phyloP scores from a whole-genome alignment of 2,113 vertebrate genomes.

The Rhinolophus sinicus region DNA sequence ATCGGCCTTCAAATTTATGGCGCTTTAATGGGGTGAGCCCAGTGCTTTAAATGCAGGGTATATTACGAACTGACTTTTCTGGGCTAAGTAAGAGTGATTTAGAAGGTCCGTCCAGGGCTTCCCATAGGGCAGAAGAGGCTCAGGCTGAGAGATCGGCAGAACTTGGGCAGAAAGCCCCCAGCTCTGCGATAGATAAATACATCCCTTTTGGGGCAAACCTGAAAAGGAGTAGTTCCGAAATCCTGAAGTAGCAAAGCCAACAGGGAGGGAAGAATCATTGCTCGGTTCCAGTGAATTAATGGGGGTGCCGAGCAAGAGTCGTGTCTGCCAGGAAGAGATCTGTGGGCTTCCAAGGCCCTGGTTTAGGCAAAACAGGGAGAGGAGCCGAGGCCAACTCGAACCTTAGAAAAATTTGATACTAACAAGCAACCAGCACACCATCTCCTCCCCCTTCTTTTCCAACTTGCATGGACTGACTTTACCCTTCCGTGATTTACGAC shows the following conservation, averaged over 20 bases:
- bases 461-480: background rate
- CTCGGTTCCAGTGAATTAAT: background rate
- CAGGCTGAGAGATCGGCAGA: background rate
- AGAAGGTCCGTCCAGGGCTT: conserved; percentile 18
- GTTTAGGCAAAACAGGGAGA: conserved; percentile 40
- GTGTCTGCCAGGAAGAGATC: background rate
- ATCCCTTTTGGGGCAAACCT: background rate
- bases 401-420: background rate
- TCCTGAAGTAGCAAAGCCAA: conserved; percentile 32
- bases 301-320: background rate
- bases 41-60: conserved; percentile 30
- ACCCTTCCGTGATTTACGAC: background rate
- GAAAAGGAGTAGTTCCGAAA: background rate
- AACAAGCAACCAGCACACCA: background rate
- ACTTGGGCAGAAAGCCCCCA: background rate
- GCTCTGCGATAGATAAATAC: background rate
- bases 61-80: conserved; percentile 61
- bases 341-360: conserved; percentile 19
- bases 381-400: background rate
- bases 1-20: conserved; percentile 75
- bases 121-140: conserved; percentile 44
- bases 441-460: background rate
- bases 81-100: conserved; percentile 69
- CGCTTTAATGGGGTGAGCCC: conserved; percentile 67
- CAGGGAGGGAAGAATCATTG: background rate